Conservation (phyloP, 2,888 invertebrate species). For the Atrina japonica region DNA sequence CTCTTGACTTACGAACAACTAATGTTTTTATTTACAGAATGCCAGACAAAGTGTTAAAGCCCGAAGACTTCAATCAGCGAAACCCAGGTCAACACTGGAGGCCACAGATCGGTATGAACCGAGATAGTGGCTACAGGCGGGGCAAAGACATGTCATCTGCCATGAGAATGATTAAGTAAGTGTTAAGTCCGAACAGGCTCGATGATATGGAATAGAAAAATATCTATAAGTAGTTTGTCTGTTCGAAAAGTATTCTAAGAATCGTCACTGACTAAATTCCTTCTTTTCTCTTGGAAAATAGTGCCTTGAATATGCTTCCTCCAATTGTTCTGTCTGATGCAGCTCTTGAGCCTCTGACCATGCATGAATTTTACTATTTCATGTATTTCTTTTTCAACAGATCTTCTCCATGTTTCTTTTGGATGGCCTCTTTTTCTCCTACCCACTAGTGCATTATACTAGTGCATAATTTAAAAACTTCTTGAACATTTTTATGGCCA, state of each 20-base stretch:
- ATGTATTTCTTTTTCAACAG: too few species aligned
- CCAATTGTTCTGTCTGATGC: too few species aligned
- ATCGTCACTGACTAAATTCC: neutral
- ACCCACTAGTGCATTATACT: too few species aligned
- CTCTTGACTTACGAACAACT: too few species aligned
- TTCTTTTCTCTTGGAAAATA: neutral
- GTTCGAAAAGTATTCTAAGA: too few species aligned
- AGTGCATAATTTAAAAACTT: too few species aligned
- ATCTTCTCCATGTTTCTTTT: too few species aligned
- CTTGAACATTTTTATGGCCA: too few species aligned
- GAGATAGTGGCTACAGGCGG: conserved; percentile 71
- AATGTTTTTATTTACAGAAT: conserved; percentile 82
- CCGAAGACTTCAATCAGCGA: conserved; percentile 84
- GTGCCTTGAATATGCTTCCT: neutral
- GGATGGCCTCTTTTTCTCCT: too few species aligned
- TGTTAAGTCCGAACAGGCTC: neutral
- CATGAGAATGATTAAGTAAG: conserved; percentile 72
- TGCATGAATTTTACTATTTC: too few species aligned
- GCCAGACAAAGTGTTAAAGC: conserved; percentile 89
- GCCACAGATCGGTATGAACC: conserved; percentile 78
- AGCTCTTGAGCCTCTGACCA: too few species aligned
- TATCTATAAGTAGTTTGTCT: too few species aligned
- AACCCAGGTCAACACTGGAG: conserved; percentile 60
- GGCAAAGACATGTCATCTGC: conserved; percentile 66
- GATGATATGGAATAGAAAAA: neutral